Base-by-base conservation (phyloP, 2,113 vertebrate genomes). In the Polypterus senegalus region DNA sequence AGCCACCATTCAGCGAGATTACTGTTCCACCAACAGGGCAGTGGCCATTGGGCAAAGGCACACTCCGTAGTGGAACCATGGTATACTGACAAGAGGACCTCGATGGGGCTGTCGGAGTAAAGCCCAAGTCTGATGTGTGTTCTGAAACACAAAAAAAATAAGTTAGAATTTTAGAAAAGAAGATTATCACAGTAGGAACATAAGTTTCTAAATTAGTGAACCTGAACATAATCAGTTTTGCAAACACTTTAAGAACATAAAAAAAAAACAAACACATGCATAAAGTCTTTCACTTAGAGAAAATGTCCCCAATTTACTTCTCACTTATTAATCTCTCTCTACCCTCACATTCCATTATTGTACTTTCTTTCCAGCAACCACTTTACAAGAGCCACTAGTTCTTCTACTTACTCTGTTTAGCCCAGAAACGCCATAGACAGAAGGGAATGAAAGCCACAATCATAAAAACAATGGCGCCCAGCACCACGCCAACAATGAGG, bases 401-500 rank as follows among this genome's bases (percentile, higher is more conserved):
- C 7, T 52, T 52, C 44, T 9, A 67, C 93, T 91, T 81, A 98
- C 95, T 98, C 75, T 98, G 95, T 68, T 98, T 97, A 73, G 94
- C 89, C 91, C 93, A 97, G 48, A 92, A 90, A 72, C 93, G 88
- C 94, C 96, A 98, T 49, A 97, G 80, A 68, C 94, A 97, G 77
- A 97, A 93, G 8, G 94, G 93, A 76, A 96, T 96, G 82, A 98
- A 98, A 64, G 91, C 88, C 1, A 95, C 91, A 0, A 97, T 93
- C 79, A 97, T 85, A 72, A 96, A 92, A 49, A 93, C 92, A 0
- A 97, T 80, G 3, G 92, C 89, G 61, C 92, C 94, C 64, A 98
- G 75, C 61, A 93, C 92, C 0, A 96, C 83, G 0, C 90, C 89
- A 0, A 98, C 92, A 2, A 98, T 97, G 73, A 97, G 81, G 71